These are phyloP conservation scores for Columba livia DNA, from an alignment of 2,113 vertebrate genomes.

Conservation along the genomic window DNA sequence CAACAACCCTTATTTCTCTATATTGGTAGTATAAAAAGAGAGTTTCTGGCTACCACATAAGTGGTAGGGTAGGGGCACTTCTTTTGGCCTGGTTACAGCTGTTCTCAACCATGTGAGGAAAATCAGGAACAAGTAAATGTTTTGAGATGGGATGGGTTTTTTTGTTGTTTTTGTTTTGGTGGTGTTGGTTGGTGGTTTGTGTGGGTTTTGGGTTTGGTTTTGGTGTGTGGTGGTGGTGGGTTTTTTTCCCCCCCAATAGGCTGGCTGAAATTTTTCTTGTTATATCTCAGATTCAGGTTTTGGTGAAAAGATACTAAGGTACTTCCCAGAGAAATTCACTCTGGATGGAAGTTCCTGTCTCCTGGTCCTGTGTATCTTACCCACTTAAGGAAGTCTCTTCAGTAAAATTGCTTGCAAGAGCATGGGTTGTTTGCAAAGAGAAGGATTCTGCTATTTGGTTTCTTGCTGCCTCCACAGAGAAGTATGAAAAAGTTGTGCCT, in stretches of 20 bases:
- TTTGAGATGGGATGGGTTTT: background rate
- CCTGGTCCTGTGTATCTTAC: background rate
- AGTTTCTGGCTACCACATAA: background rate
- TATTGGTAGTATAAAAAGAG: background rate
- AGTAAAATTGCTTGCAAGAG: background rate
- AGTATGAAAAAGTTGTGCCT: background rate
- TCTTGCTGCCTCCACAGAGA: background rate
- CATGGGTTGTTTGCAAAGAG: background rate
- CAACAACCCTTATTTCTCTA: background rate
- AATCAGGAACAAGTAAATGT: background rate
- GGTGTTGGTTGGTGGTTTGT: background rate
- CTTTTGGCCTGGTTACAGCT: background rate
- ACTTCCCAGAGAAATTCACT: background rate
- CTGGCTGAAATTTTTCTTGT: background rate
- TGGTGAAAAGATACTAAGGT: background rate
- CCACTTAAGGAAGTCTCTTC: background rate
- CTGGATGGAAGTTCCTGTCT: background rate
- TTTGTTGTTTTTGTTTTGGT: no score
- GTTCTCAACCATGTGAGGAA: background rate
- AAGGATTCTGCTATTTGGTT: background rate
- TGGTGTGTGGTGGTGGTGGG: no score
- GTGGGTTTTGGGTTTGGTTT: no score
- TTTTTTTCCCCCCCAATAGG: no score
- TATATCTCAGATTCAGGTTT: background rate
- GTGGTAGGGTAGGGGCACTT: background rate